Evolutionary conservation across 2,113 vertebrate genomes (phyloP).

Genomic region (Raja brachyura): DNA sequence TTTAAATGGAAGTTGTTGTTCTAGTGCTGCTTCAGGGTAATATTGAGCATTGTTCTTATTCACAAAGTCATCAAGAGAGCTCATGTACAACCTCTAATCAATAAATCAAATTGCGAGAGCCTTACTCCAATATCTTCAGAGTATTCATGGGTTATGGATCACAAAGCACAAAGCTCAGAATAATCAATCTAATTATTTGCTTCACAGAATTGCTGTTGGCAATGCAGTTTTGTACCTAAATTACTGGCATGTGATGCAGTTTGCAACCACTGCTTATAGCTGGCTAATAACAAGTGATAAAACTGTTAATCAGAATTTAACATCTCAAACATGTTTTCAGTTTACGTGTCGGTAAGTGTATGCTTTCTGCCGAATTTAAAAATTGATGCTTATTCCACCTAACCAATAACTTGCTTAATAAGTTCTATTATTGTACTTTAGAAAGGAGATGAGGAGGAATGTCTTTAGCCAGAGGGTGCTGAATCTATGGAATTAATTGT

Average conservation of each 20-base stretch:
- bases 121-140: not conserved
- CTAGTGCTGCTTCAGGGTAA: not conserved
- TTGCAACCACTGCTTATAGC: not conserved
- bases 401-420: too few species aligned
- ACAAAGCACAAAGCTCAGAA: not conserved
- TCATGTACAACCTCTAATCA: not conserved
- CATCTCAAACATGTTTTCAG: not conserved
- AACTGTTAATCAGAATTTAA: conserved; percentile 27
- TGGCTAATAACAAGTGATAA: not conserved
- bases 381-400: not conserved
- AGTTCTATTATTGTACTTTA: too few species aligned
- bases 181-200: conserved; percentile 25
- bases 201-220: not conserved
- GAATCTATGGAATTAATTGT: too few species aligned
- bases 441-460: too few species aligned
- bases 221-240: not conserved
- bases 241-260: not conserved
- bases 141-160: not conserved
- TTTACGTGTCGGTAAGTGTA: not conserved
- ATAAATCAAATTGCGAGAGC: conserved; percentile 17
- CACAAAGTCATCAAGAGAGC: not conserved
- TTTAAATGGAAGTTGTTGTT: conserved; percentile 1
- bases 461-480: too few species aligned
- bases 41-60: not conserved
- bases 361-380: not conserved